Percentiles rank a stretch among this genome's conserved stretches.
phyloP scores from a whole-genome alignment of 2,888 invertebrate genomes.

The Tenthredo notha region DNA sequence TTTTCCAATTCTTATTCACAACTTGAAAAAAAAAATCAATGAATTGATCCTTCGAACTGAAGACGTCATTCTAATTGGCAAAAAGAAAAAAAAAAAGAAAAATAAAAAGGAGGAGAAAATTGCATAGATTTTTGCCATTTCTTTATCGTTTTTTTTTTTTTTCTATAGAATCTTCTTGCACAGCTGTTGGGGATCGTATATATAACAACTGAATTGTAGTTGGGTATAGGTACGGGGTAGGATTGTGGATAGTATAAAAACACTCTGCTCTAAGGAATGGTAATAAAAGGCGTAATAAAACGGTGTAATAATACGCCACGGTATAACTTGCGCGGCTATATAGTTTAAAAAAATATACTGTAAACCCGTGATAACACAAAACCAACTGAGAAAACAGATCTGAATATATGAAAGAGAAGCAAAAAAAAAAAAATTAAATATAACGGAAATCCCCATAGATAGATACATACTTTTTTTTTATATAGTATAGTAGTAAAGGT shows the following conservation, averaged over 20 bases:
- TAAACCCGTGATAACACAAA: constrained; percentile 1
- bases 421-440: background rate
- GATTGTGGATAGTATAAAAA: constrained; percentile 9
- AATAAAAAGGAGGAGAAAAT: background rate
- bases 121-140: background rate
- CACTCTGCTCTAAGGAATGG: constrained; percentile 1
- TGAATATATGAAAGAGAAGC: background rate
- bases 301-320: constrained; percentile 7
- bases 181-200: background rate
- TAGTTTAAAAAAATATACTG: background rate
- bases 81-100: background rate
- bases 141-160: background rate
- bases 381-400: background rate
- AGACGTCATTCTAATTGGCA: background rate
- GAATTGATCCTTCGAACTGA: background rate
- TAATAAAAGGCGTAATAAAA: constrained; percentile 23
- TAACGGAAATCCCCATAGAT: background rate
- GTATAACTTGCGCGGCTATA: background rate
- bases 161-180: background rate
- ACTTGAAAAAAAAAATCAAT: background rate
- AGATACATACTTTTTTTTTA: background rate
- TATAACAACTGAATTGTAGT: background rate
- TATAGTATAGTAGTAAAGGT: background rate
- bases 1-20: background rate
- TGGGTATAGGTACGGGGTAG: background rate